Evolutionary conservation across 1,140 invertebrate genomes (phyloP), one percentile per base, ranked within the genome.

Genomic region (Platorchestia sp.): DNA sequence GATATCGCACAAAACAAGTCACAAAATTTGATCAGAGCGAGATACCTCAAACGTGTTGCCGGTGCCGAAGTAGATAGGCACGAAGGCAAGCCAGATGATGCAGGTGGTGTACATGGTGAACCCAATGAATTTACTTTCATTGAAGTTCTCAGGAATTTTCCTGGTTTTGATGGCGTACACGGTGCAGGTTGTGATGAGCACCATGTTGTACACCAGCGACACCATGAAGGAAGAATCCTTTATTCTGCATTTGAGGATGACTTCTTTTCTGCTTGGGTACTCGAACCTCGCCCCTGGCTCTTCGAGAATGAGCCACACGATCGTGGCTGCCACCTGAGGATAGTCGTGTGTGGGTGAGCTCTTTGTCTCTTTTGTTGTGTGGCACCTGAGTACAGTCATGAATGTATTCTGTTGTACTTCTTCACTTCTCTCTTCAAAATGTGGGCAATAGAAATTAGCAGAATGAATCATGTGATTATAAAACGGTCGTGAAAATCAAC

Each of bases 51-150:
- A 97, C 44, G 97, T 97, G 95, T 97, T 97, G 45, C 97, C 97
- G 0, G 97, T 98, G 36, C 98, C 98, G 96, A 98, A 98, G 97
- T 98, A 98, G 95, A 98, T 98, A 45, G 98, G 97, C 91, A 98
- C 97, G 96, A 98, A 98, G 59, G 98, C 97, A 41, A 98, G 97
- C 98, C 98, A 98, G 86, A 98, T 97, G 59, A 98, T 98, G 96
- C 98, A 98, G 7, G 98, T 98, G 5, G 98, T 98, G 97, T 98
- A 98, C 98, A 98, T 98, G n/a, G 98, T 98, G 97, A 98, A 98
- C 93, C 98, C 98, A 95, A 98, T 98, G 96, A 98, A 98, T 96
- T 98, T 97, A 47, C 97, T 97, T 97, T 98, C 98, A 97, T 98
- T 98, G 96, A 98, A 98, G 96, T 98, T 98, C 96, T 98, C 98